Percentiles rank a stretch among this genome's conserved stretches.
Conservation (phyloP, 2,888 invertebrate genomes). For the Trachelus iudaicus region DNA sequence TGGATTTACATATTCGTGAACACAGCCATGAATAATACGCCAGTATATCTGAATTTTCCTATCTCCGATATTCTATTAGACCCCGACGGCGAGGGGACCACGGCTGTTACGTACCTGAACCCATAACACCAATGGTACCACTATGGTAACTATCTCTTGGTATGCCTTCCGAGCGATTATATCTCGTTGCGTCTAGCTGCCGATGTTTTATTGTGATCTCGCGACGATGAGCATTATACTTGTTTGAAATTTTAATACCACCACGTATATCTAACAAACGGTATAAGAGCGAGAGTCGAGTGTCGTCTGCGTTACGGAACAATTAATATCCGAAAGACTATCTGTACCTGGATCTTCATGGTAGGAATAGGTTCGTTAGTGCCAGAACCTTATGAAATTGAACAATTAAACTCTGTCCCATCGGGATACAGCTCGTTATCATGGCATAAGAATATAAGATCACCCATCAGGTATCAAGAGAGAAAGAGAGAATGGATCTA, state of each 20-base stretch:
- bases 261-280: not conserved
- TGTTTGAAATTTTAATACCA: conserved; percentile 1
- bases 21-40: conserved; percentile 24
- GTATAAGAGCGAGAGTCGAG: not conserved
- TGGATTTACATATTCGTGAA: conserved; percentile 32
- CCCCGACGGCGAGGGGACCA: conserved; percentile 21
- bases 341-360: not conserved
- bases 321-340: not conserved
- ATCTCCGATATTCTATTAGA: conserved; percentile 38
- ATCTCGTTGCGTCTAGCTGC: conserved; percentile 25
- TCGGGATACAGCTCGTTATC: not conserved
- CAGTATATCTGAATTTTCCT: conserved; percentile 29
- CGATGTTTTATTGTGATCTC: conserved; percentile 36
- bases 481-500: not conserved
- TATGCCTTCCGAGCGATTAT: conserved; percentile 24
- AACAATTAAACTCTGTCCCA: not conserved
- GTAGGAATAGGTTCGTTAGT: not conserved
- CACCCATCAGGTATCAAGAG: not conserved
- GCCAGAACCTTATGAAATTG: not conserved
- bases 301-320: not conserved
- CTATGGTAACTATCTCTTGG: conserved; percentile 6
- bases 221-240: not conserved
- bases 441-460: not conserved
- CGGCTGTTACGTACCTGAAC: conserved; percentile 1
- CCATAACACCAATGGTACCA: conserved; percentile 4